Evolutionary conservation across 1,140 invertebrate genomes (phyloP), one percentile per base, ranked within the genome.

Genomic region (Eueides isabella): DNA sequence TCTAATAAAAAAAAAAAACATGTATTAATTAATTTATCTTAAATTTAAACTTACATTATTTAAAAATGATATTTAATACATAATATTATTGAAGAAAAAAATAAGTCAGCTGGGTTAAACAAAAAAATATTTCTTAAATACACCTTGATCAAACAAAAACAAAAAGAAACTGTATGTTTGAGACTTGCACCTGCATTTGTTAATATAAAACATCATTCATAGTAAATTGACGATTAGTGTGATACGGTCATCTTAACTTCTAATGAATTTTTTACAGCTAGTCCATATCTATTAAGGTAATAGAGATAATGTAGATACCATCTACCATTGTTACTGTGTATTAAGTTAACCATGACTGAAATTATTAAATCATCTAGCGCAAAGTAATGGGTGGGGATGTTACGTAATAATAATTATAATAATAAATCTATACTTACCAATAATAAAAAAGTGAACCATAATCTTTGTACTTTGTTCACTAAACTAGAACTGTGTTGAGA

Each of bases 391-490:
- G 86, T 87, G 85, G 85, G 85, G 78, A 75, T 75, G 73, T 85
- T 77, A 79, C 63, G 63, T 76, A 77, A 78, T 80, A 75, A 79
- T 78, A 81, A 44, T 44, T 44, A 74, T 44, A 44, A n/a, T 74
- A 78, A 80, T 81, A 81, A 81, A 79, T 79, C 79, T 86, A 89
- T 86, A 86, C 86, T 88, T 91, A 91, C 84, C 86, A 81, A 80
- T 80, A 80, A 66, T 71, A 62, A 70, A 83, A 77, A 55, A 66
- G 82, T 89, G 85, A 90, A 90, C 84, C 63, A 81, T 61, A 74
- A 77, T 74, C 72, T 80, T 92, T 89, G 90, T 92, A 92, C 90
- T 92, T 81, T 82, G 85, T 86, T 84, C 85, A 92, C 85, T 30
- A 75, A 61, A 23, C 69, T 68, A 79, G 75, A 75, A 38, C 72